A percentile compares a stretch with the other conserved stretches of the same genome.
Conservation (phyloP, 2,888 invertebrate species). For the Suillia variegata region DNA sequence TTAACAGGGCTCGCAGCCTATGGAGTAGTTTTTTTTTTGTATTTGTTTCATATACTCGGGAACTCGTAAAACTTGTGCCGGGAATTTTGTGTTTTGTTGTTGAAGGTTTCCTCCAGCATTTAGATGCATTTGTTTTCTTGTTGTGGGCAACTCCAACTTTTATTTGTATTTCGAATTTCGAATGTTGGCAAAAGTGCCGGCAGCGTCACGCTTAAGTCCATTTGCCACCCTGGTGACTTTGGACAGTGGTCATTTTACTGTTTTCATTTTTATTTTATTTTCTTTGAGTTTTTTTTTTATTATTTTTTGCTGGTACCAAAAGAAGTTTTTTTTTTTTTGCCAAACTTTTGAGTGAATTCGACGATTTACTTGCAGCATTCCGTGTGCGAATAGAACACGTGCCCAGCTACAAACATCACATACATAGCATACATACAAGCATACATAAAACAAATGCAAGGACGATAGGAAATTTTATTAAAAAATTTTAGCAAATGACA, state of each 20-base stretch:
- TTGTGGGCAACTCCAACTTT: constrained; percentile 42
- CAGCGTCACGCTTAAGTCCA: constrained; percentile 48
- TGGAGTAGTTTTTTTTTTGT: neutral
- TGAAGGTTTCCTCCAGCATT: no score
- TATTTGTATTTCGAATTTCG: constrained; percentile 50
- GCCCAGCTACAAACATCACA: constrained; percentile 10
- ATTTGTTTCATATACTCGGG: neutral
- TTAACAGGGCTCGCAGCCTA: no score
- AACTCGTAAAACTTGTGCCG: neutral
- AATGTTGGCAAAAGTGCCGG: constrained; percentile 50
- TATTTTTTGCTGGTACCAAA: constrained; percentile 4
- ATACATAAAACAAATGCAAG: constrained; percentile 2
- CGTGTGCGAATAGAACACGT: constrained; percentile 35
- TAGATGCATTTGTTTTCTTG: neutral
- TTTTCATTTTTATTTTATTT: no score
- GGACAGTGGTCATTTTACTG: neutral
- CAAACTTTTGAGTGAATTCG: neutral
- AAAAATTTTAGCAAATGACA: no score
- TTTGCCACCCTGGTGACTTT: constrained; percentile 31
- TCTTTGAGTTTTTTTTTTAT: constrained; percentile 1
- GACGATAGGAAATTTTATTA: no score
- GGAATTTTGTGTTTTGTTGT: neutral
- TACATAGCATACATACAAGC: no score
- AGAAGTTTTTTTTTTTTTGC: constrained; percentile 31
- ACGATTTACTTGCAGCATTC: neutral